Evolutionary conservation across 2,113 vertebrate genomes (phyloP), one percentile per base, ranked within the genome.

Genomic region (Alouatta palliata): DNA sequence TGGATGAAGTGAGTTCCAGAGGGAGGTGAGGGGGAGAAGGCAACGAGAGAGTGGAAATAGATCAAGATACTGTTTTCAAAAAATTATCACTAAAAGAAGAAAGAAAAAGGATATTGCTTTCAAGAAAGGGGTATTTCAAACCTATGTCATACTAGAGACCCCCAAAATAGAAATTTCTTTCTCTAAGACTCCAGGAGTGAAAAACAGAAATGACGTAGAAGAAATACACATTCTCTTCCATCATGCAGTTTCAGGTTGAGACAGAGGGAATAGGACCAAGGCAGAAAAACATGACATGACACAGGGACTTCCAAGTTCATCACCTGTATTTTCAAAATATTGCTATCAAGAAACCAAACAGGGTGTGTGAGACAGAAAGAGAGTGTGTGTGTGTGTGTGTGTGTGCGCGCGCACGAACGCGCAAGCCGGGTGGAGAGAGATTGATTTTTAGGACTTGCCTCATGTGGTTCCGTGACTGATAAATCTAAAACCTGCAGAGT

Each of bases 361-460:
- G 14, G 21, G n/a, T 35, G 70, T 83, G 52, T 64, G 45, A 52
- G 10, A 47, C 9, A 47, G 47, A 47, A 8, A 47, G 47, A 47
- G 47, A 47, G 8, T 11, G 47, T 35, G 19, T n/a, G 30, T 25
- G 20, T 56, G 35, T 16, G 25, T 21, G 17, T 25, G n/a, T 45
- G 56, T 23, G 17, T 58, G 23, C 27, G 3, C 16, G 2, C 30
- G 19, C 5, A 16, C 16, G 54, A 2, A 6, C 16, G 2, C 0
- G 54, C 5, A 2, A 66, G 14, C 2, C 2, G 64, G 13, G 14
- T 66, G 32, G 21, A 73, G 37, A 76, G 8, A 32, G 43, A 77
- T 6, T 77, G 14, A 47, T 47, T 92, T 90, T 56, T 77, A 76
- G 20, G 54, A 87, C 68, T 23, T 11, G 1, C 1, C 68, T 83